Evolutionary conservation across 1,140 invertebrate genomes (phyloP), one percentile per base, ranked within the genome.

Genomic region (Meloidogyne exigua): DNA sequence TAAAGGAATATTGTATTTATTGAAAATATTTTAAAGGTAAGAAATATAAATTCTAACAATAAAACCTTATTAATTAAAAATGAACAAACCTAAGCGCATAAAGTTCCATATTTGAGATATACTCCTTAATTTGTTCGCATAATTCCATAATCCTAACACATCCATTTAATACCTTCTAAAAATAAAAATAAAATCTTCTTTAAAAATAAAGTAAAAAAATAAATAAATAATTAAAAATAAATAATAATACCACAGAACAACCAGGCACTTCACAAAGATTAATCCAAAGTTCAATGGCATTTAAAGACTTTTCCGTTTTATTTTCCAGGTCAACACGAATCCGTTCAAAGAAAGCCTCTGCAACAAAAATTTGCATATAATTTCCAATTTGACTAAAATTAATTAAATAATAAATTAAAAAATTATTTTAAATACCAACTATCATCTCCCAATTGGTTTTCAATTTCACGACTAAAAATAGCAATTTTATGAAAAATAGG

Each of bases 331-430:
- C 85, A 2, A 69, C 66, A 13, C 80, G 76, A 18, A 67, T 71
- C 76, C 72, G 39, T 81, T 81, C 69, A 82, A 87, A 39, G 42
- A 79, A 79, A 21, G 76, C 80, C 13, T 84, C 79, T 76, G 85
- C 82, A 15, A 86, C 85, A 69, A 86, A n/a, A 13, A 77, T 69
- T 66, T 86, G 70, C 32, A 86, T 66, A 70, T 82, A 86, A 15
- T 25, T 71, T 23, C 76, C 74, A 12, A 84, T 69, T 23, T 72
- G 57, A 65, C 72, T 73, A 23, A 26, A 73, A 72, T 49, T 15
- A 42, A 7, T n/a, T n/a, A n/a, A n/a, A n/a, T n/a, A n/a, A n/a
- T n/a, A 49, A 23, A 5, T 71, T 11, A 71, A 18, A 49, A 28
- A 15, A 36, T 15, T 71, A 39, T 9, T 64, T 25, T 49, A 49